phyloP scores from a whole-genome alignment of 92 coral and sea anemone genomes.

The Virgularia gustaviana region DNA sequence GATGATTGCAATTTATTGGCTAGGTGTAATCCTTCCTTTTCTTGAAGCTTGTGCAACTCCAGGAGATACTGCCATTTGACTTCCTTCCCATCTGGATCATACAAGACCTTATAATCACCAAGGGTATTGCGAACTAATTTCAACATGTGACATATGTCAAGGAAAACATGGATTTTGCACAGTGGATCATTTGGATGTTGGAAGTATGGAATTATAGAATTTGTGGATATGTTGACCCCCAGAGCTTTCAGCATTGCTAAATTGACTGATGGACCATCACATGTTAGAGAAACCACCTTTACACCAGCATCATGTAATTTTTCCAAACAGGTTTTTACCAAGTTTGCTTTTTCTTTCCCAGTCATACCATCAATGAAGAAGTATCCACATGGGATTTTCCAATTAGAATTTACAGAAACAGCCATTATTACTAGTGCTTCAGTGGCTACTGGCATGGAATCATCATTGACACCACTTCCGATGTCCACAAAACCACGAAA shows the following conservation, averaged over 20 bases:
- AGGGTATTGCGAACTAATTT: conserved; percentile 15
- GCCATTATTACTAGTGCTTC: conserved; percentile 29
- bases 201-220: neutral
- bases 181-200: conserved; percentile 21
- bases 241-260: conserved; percentile 22
- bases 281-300: conserved; percentile 12
- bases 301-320: conserved; percentile 35
- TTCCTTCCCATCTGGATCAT: neutral
- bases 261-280: conserved; percentile 36
- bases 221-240: neutral
- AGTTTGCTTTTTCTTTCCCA: conserved; percentile 22
- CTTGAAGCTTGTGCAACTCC: conserved; percentile 10
- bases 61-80: conserved; percentile 13
- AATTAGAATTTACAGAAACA: neutral
- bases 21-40: conserved; percentile 19
- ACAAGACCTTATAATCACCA: neutral
- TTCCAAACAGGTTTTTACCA: neutral
- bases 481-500: conserved; percentile 24
- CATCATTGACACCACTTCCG: conserved; percentile 22
- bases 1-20: conserved; percentile 19
- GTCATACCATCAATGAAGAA: conserved; percentile 28
- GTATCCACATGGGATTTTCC: conserved; percentile 28
- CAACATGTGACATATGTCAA: conserved; percentile 21
- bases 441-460: conserved; percentile 23
- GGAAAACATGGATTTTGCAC: conserved; percentile 1